Percentiles rank a stretch among this genome's conserved stretches.
Evolutionary conservation across 2,797 vertebrate species (phyloP).

Genomic region (Remorina albescens): DNA sequence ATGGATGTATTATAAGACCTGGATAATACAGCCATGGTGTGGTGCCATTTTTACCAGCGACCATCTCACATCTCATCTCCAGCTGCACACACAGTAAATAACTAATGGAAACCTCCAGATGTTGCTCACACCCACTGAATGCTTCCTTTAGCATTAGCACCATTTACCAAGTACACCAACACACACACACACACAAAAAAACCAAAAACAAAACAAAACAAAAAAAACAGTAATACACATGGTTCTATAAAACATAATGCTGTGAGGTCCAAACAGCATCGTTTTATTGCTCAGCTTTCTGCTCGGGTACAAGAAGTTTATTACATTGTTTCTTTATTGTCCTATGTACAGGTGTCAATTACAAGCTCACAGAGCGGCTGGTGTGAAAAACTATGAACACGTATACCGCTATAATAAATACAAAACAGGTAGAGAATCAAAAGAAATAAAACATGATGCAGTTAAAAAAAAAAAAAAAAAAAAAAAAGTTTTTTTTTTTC

Average conservation of each 20-base stretch:
- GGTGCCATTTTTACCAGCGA: too few species aligned
- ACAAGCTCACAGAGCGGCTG: slow-evolving; percentile 92
- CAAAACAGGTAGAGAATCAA: slow-evolving; percentile 83
- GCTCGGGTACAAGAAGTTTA: slow-evolving; percentile 89
- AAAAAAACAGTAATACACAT: slow-evolving; percentile 27
- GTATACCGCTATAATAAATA: slow-evolving; percentile 92
- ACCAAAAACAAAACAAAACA: slow-evolving; percentile 31
- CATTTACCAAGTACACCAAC: background rate
- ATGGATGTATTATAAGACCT: too few species aligned
- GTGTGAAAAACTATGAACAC: slow-evolving; percentile 85
- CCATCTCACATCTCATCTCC: too few species aligned
- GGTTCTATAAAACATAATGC: slow-evolving; percentile 85
- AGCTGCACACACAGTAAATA: too few species aligned
- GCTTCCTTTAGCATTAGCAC: background rate
- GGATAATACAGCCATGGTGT: too few species aligned
- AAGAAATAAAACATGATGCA: slow-evolving; percentile 78
- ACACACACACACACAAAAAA: slow-evolving; percentile 21
- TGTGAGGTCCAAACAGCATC: slow-evolving; percentile 93
- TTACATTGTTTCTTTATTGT: slow-evolving; percentile 79
- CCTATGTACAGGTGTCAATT: slow-evolving; percentile 91
- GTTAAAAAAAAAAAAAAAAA: slow-evolving; percentile 39
- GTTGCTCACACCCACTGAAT: background rate
- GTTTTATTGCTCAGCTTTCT: slow-evolving; percentile 95
- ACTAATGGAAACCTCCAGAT: too few species aligned
- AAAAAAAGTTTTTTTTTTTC: slow-evolving; percentile 16